These are phyloP conservation scores for Luffia ferchaultella DNA, from an alignment of 2,888 invertebrate genomes.

Conservation along the genomic window DNA sequence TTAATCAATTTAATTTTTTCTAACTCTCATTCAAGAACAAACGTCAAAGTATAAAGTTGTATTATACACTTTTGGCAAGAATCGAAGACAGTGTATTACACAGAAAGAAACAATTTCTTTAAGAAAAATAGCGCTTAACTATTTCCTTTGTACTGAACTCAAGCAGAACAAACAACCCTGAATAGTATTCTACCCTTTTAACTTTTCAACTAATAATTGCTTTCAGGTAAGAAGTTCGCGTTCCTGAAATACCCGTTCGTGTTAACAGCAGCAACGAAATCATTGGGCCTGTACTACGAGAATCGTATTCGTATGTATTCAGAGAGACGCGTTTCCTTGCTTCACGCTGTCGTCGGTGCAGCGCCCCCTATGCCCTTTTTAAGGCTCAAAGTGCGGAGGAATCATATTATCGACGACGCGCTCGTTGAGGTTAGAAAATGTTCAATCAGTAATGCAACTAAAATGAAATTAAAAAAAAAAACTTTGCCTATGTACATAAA, in stretches of 20 bases:
- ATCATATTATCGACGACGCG: slow-evolving; percentile 91
- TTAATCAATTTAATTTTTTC: too few species aligned
- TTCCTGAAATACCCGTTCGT: slow-evolving; percentile 93
- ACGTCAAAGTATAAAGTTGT: too few species aligned
- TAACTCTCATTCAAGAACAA: too few species aligned
- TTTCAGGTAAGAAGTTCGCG: slow-evolving; percentile 74
- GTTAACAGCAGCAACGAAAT: slow-evolving; percentile 90
- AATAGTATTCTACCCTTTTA: too few species aligned
- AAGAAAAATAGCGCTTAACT: too few species aligned
- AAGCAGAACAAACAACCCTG: too few species aligned
- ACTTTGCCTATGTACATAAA: background rate
- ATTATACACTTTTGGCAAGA: too few species aligned
- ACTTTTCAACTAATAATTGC: too few species aligned
- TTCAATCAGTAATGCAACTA: too few species aligned
- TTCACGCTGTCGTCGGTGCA: slow-evolving; percentile 85
- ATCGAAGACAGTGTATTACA: too few species aligned
- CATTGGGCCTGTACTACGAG: slow-evolving; percentile 91
- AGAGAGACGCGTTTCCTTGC: slow-evolving; percentile 85
- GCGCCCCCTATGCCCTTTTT: slow-evolving; percentile 86
- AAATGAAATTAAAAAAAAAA: background rate
- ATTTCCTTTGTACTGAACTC: too few species aligned
- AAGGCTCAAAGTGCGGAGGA: slow-evolving; percentile 80
- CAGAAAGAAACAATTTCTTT: too few species aligned
- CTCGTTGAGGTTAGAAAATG: slow-evolving; percentile 76
- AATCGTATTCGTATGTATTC: slow-evolving; percentile 95